Conservation (phyloP, 2,888 invertebrate genomes). For the Pristionchus fissidentatus region DNA sequence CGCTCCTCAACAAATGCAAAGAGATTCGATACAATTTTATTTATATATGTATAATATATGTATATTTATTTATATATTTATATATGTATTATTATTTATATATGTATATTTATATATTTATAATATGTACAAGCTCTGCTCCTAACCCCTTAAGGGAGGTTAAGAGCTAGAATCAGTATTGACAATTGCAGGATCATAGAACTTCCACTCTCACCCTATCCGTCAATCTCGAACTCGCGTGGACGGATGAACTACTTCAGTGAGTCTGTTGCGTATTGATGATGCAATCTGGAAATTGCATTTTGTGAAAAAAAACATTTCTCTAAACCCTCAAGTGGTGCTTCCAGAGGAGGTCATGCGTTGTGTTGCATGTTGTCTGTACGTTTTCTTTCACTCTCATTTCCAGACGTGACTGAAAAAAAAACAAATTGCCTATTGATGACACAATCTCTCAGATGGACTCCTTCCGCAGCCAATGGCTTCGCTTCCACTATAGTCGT, state of each 20-base stretch:
- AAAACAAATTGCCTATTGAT: not conserved
- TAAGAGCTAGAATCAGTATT: not conserved
- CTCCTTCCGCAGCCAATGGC: conserved; percentile 28
- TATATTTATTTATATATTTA: too few relatives aligned
- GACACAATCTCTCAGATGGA: conserved; percentile 18
- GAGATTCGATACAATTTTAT: too few relatives aligned
- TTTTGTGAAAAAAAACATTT: not conserved
- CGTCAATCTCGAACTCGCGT: conserved; percentile 34
- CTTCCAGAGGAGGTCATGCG: too few relatives aligned
- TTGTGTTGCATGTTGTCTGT: too few relatives aligned
- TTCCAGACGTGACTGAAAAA: too few relatives aligned
- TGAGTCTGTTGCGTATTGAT: conserved; percentile 9
- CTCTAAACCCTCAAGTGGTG: not conserved
- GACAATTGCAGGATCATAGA: not conserved
- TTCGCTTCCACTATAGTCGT: conserved; percentile 12
- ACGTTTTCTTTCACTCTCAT: too few relatives aligned
- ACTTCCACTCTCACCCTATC: conserved; percentile 4
- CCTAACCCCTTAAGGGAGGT: too few relatives aligned
- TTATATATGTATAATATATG: too few relatives aligned
- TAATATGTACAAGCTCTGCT: too few relatives aligned
- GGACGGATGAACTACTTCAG: conserved; percentile 29
- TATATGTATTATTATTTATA: too few relatives aligned
- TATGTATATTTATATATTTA: too few relatives aligned
- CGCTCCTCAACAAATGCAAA: too few relatives aligned
- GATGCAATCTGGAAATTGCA: not conserved